Evolutionary conservation across 2,113 vertebrate genomes (phyloP).

Genomic region (Okapia johnstoni): DNA sequence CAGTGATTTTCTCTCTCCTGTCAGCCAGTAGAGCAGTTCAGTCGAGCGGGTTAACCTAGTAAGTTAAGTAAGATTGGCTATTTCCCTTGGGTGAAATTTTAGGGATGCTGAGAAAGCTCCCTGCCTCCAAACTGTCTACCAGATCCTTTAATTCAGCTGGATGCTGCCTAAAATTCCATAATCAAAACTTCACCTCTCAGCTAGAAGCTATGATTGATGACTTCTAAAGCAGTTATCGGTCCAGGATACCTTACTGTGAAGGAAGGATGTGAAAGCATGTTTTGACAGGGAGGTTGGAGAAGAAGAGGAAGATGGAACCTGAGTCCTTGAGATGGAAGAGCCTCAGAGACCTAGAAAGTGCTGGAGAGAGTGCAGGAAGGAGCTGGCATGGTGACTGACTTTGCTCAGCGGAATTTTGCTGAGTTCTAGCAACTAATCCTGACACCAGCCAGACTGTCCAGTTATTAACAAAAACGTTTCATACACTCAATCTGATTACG

Average conservation of each 20-base stretch:
- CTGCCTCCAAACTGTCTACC: not conserved
- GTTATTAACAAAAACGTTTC: not conserved
- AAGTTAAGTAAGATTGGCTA: not conserved
- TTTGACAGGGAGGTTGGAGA: not conserved
- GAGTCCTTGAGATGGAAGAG: not conserved
- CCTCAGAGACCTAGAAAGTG: not conserved
- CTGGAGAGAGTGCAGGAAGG: not conserved
- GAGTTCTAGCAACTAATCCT: not conserved
- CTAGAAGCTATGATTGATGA: not conserved
- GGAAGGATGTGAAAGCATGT: not conserved
- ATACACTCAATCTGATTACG: not conserved
- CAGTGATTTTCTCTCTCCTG: not conserved
- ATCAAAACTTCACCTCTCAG: not conserved
- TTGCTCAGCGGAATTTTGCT: not conserved
- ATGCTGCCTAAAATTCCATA: not conserved
- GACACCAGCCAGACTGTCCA: not conserved
- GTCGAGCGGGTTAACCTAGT: not conserved
- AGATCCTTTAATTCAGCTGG: not conserved
- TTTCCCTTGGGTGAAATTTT: not conserved
- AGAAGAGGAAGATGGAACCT: not conserved
- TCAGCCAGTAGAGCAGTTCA: not conserved
- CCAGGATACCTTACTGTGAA: not conserved
- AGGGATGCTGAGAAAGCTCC: not conserved
- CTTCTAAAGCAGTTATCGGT: not conserved
- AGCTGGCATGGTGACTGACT: not conserved